Evolutionary conservation across 2,888 invertebrate genomes (phyloP).

Genomic region (Steinernema carpocapsae): DNA sequence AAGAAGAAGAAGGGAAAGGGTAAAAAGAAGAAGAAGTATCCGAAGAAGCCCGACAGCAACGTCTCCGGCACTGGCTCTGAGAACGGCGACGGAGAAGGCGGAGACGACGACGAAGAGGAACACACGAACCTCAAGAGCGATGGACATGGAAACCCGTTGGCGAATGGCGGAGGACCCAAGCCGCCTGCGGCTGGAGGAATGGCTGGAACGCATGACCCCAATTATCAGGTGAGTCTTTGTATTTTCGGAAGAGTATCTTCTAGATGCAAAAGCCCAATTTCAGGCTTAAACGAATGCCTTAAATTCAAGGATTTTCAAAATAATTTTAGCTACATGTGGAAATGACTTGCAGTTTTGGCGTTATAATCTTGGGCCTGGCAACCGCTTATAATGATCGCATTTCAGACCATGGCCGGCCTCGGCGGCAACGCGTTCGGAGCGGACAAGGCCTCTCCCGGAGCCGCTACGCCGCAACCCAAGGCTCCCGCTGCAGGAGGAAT

Average conservation of each 20-base stretch:
- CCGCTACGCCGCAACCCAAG: slow-evolving; percentile 10
- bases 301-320: too few relatives aligned
- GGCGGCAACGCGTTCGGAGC: slow-evolving; percentile 34
- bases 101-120: background rate
- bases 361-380: too few relatives aligned
- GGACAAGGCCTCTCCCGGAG: slow-evolving; percentile 32
- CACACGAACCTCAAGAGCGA: slow-evolving; percentile 4
- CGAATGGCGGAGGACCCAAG: background rate
- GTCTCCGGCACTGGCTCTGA: background rate
- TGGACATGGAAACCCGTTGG: background rate
- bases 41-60: too few relatives aligned
- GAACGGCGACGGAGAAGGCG: background rate
- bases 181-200: slow-evolving; percentile 11
- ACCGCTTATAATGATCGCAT: too few relatives aligned
- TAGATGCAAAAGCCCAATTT: too few relatives aligned
- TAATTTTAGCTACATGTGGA: too few relatives aligned
- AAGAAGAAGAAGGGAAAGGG: background rate
- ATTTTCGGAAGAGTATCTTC: too few relatives aligned
- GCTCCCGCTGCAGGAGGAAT: slow-evolving; percentile 27
- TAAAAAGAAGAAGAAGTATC: background rate
- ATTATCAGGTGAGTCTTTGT: slow-evolving; percentile 10
- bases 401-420: slow-evolving; percentile 31
- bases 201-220: slow-evolving; percentile 35
- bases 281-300: too few relatives aligned
- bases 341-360: too few relatives aligned